These are phyloP conservation scores for Actinernus sp. DNA, from an alignment of 92 coral and sea anemone species.

Conservation along the genomic window DNA sequence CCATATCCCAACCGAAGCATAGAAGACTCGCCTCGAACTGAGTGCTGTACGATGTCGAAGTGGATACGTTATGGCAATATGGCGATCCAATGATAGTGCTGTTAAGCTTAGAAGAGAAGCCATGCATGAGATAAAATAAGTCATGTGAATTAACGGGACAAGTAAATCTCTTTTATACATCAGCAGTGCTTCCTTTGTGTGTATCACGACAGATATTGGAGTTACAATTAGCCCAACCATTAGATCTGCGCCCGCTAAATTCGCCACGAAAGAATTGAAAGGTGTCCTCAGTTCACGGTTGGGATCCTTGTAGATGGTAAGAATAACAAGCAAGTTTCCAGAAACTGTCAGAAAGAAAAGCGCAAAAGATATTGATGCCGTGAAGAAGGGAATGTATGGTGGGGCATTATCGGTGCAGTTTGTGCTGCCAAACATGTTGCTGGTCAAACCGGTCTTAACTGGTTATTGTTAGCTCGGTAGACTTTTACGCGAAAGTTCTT, in stretches of 20 bases:
- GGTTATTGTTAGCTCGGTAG: too few relatives aligned
- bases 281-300: background rate
- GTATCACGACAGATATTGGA: background rate
- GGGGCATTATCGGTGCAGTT: background rate
- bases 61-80: slow-evolving; percentile 52
- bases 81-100: slow-evolving; percentile 60
- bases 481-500: too few relatives aligned
- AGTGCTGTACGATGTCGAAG: slow-evolving; percentile 27
- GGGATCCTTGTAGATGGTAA: background rate
- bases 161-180: background rate
- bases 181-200: background rate
- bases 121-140: slow-evolving; percentile 61
- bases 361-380: background rate
- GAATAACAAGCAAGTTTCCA: background rate
- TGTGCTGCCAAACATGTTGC: too few relatives aligned
- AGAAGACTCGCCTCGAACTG: slow-evolving; percentile 2
- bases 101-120: slow-evolving; percentile 63
- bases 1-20: slow-evolving; percentile 58
- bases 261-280: background rate
- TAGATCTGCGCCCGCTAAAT: background rate
- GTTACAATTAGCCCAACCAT: background rate
- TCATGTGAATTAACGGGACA: slow-evolving; percentile 44
- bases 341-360: background rate
- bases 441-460: too few relatives aligned
- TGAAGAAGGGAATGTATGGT: background rate